Base-by-base conservation (phyloP, 2,113 vertebrate species). In the Lanius ludovicianus region DNA sequence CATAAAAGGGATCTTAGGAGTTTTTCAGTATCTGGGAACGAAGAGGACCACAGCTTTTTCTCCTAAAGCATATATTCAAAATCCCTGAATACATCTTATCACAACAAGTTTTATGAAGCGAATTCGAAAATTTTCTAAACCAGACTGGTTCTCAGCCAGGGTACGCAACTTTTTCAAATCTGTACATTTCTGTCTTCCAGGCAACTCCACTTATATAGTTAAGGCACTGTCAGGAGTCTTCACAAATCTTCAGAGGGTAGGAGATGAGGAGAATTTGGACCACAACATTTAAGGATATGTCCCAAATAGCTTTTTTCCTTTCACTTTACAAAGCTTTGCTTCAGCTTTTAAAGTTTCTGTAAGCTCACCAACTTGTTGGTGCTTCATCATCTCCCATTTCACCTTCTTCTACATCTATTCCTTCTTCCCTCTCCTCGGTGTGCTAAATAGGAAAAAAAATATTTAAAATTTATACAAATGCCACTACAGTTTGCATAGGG, bases 371-470 rank as follows among this genome's bases (percentile, higher is more conserved):
- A 8, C 98, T 99, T 46, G 99, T 98, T 30, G 99, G 99, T 39
- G 98, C 98, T 87, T 99, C 99, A 85, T 99, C 99, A 91, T 99
- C 99, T 87, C 99, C 99, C 99, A 99, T 99, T 97, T 99, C 99
- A 76, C 99, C 99, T 97, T 99, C 99, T 93, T 99, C 99, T 65
- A 99, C 99, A 2, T 99, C 99, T 98, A 99, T 99, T 42, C 98
- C 98, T 79, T 99, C 99, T 71, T 99, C 99, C 97, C 98, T 98
- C 62, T 99, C 99, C 87, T 99, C 99, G 0, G 98, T 91, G 88
- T 99, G 98, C 99, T 99, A 86, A 25, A 30, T 2, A 80, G 23
- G 30, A 75, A 76, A 79, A 79, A 73, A 47, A 30, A 4, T 42
- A 93, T 39, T 33, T 55, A 41, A 44, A 62, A 47, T 33, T 76